Percentiles rank a stretch among this genome's conserved stretches.
Conservation (phyloP, 2,797 vertebrate species). For the Eidolon dupreanum region DNA sequence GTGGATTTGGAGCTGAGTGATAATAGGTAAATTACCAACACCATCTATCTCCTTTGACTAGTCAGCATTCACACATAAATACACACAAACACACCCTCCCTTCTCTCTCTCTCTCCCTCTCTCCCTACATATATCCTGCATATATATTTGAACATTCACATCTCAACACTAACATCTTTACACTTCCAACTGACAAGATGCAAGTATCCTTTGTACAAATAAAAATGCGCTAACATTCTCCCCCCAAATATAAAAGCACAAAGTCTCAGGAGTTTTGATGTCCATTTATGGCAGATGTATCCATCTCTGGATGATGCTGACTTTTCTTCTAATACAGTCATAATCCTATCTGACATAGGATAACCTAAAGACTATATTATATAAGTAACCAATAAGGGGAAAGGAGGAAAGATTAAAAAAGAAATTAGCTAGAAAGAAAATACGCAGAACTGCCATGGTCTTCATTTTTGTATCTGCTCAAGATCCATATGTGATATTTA, state of each 20-base stretch:
- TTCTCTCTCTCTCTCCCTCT: no score
- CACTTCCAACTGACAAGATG: background rate
- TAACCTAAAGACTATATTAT: background rate
- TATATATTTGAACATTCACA: background rate
- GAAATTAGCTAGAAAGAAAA: background rate
- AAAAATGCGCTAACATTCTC: background rate
- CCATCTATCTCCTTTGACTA: background rate
- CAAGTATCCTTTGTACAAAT: background rate
- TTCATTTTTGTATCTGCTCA: background rate
- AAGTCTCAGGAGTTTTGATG: background rate
- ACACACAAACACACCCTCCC: background rate
- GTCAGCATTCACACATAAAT: background rate
- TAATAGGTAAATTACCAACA: background rate
- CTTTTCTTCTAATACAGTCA: background rate
- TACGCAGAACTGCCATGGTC: background rate
- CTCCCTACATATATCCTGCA: background rate
- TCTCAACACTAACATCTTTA: background rate
- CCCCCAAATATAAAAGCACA: background rate
- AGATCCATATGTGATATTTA: background rate
- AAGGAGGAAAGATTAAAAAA: background rate
- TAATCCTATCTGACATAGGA: background rate
- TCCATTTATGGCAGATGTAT: background rate
- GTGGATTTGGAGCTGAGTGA: background rate
- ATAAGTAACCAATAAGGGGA: background rate
- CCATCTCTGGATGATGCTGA: background rate